Evolutionary conservation across 2,888 invertebrate species (phyloP).

Genomic region (Hirtodrosophila histrioides): DNA sequence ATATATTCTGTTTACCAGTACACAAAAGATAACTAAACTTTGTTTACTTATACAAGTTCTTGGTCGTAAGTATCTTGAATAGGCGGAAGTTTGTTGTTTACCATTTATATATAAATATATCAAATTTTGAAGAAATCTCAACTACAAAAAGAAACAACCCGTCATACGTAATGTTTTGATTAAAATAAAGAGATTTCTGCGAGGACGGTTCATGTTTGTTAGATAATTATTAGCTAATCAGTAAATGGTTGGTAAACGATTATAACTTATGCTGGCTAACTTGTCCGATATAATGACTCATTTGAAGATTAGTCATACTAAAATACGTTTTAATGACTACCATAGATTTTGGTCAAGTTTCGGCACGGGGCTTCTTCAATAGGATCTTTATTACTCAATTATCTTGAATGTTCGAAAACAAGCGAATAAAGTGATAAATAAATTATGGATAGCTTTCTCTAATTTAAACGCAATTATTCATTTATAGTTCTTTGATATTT

Average conservation of each 20-base stretch:
- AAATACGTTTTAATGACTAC: conserved; percentile 24
- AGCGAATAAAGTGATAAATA: conserved; percentile 35
- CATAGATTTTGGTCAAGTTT: background rate
- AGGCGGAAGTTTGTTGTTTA: background rate
- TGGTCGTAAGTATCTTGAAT: background rate
- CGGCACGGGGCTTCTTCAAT: background rate
- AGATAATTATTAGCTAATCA: conserved; percentile 27
- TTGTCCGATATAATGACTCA: conserved; percentile 31
- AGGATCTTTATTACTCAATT: background rate
- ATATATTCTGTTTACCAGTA: conserved; percentile 4
- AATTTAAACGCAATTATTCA: conserved; percentile 4
- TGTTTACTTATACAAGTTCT: conserved; percentile 5
- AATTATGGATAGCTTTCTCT: conserved; percentile 3
- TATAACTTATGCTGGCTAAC: conserved; percentile 1
- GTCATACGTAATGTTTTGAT: background rate
- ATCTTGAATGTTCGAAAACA: conserved; percentile 9
- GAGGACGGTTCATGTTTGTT: background rate
- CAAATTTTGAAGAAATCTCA: background rate
- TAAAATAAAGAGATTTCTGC: background rate
- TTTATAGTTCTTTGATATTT: conserved; percentile 41
- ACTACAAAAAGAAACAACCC: too few relatives aligned
- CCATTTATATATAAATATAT: conserved; percentile 3
- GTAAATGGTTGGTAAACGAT: background rate
- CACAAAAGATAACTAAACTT: conserved; percentile 12
- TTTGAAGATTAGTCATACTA: background rate